Base-by-base conservation (phyloP, 2,113 vertebrate genomes). In the Gobius niger region DNA sequence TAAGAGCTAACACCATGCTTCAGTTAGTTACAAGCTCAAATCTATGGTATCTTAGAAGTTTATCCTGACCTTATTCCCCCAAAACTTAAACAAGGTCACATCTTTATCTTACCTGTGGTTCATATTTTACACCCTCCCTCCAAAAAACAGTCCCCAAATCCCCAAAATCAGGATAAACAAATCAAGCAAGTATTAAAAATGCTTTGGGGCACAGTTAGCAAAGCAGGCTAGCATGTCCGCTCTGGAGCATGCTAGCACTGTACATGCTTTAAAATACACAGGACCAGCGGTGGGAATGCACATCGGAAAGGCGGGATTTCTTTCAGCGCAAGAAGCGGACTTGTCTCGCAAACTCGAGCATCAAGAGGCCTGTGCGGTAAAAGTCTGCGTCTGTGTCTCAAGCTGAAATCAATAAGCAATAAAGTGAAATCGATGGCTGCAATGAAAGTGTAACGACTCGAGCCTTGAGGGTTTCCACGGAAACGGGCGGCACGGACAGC, bases 151-250 rank as follows among this genome's bases (percentile, higher is more conserved):
- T 24, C 47, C 16, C 0, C 56, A 56, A 51, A 44, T 44, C 12
- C 7, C 57, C 40, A 40, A 60, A 40, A 68, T 89, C 91, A 93
- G 92, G 92, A 93, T 93, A 94, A 94, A 92, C 92, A 78, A 64
- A 44, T 76, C 56, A 77, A 73, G 76, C 71, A 60, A 40, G 72
- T 69, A 60, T 67, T 63, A 60, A 41, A 3, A 78, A 77, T 72
- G 70, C 64, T 81, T 24, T 18, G 40, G 24, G 47, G 67, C 70
- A 82, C 67, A 68, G 15, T 70, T 6, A 81, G 74, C 67, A 51
- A 85, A 85, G 82, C 82, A 74, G 68, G 84, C 81, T 78, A 66
- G 65, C 80, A 84, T 77, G 86, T 47, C 88, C 90, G 83, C 67
- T 16, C 61, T 76, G 87, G 87, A 66, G 19, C 85, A 83, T 82